phyloP scores from a whole-genome alignment of 1,140 invertebrate species.

The Charaxes varanes region DNA sequence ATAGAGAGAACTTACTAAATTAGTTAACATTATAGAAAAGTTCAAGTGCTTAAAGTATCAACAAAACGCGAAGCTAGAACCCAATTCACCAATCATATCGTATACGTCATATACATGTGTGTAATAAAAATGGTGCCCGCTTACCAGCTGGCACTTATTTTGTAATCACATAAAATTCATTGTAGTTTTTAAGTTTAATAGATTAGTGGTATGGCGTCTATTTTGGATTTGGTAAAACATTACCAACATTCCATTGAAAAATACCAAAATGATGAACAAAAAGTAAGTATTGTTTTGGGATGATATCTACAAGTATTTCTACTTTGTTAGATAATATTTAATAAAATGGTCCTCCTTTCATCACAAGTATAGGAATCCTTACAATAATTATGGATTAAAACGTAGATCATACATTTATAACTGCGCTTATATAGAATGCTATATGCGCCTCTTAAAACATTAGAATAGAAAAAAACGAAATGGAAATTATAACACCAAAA shows the following conservation, averaged over 20 bases:
- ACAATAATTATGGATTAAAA: too few species aligned
- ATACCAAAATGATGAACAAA: slow-evolving; percentile 74
- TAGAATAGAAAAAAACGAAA: too few species aligned
- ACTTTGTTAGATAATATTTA: slow-evolving; percentile 10
- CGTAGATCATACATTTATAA: too few species aligned
- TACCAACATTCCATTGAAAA: slow-evolving; percentile 80
- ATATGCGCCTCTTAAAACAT: too few species aligned
- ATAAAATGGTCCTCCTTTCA: slow-evolving; percentile 3
- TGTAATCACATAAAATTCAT: slow-evolving; percentile 44
- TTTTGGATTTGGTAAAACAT: slow-evolving; percentile 72
- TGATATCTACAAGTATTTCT: not conserved
- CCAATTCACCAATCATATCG: slow-evolving; percentile 10
- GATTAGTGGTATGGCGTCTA: slow-evolving; percentile 55
- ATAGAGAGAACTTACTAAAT: too few species aligned
- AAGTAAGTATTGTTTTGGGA: slow-evolving; percentile 66
- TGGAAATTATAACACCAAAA: too few species aligned
- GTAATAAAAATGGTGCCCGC: slow-evolving; percentile 65
- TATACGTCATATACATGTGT: slow-evolving; percentile 43
- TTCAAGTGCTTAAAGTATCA: slow-evolving; percentile 17
- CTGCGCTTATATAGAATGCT: too few species aligned
- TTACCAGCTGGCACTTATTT: slow-evolving; percentile 66
- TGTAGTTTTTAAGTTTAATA: slow-evolving; percentile 30
- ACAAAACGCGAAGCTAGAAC: slow-evolving; percentile 12
- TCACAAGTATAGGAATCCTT: too few species aligned
- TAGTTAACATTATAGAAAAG: too few species aligned